Evolutionary conservation across 1,140 invertebrate genomes (phyloP).

Genomic region (Paramacrobiotus metropolitanus): DNA sequence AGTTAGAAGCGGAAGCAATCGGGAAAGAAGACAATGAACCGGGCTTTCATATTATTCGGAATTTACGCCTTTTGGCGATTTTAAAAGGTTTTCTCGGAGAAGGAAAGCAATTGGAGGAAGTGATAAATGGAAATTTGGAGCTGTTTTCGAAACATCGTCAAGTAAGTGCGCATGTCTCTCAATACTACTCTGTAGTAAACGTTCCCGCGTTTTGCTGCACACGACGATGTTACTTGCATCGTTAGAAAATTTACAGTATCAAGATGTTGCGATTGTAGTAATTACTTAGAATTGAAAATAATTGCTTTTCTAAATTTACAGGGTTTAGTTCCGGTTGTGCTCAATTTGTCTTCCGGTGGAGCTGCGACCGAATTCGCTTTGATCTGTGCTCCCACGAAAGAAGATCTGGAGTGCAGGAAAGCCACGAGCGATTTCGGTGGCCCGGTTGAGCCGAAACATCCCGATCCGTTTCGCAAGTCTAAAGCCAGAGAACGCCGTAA

Average conservation of each 20-base stretch:
- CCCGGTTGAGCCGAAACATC: conserved; percentile 30
- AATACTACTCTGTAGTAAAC: too few species aligned
- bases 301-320: too few species aligned
- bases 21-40: not conserved
- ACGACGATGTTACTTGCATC: too few species aligned
- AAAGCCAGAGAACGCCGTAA: conserved; percentile 29
- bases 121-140: conserved; percentile 14
- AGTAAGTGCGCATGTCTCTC: too few species aligned
- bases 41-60: not conserved
- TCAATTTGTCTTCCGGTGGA: conserved; percentile 16
- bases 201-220: too few species aligned
- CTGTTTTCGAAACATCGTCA: conserved; percentile 37
- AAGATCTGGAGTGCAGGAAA: conserved; percentile 30
- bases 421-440: conserved; percentile 22
- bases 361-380: conserved; percentile 15
- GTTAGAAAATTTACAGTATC: too few species aligned
- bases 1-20: too few species aligned
- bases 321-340: conserved; percentile 16
- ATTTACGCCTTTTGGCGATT: conserved; percentile 3
- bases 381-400: conserved; percentile 26
- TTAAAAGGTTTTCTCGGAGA: not conserved
- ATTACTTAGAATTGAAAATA: too few species aligned
- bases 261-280: too few species aligned
- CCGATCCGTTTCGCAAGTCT: conserved; percentile 31
- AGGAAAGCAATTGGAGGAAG: not conserved